Percentiles rank a stretch among this genome's conserved stretches.
Evolutionary conservation across 2,888 invertebrate genomes (phyloP).

Genomic region (Habrosyne pyritoides): DNA sequence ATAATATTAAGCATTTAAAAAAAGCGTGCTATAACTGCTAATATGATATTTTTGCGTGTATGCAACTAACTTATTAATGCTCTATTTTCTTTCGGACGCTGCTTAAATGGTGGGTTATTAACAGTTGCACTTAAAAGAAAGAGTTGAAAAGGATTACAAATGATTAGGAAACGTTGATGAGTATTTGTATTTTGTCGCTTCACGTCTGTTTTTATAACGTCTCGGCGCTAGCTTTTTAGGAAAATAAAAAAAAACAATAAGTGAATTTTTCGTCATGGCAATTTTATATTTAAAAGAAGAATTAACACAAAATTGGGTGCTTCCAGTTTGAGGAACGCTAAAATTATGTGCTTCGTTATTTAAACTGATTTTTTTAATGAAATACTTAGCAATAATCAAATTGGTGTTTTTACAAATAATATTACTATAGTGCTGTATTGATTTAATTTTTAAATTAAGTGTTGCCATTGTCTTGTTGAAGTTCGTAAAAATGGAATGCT

Average conservation of each 20-base stretch:
- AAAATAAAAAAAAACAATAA: conserved; percentile 18
- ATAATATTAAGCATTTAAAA: background rate
- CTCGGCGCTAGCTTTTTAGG: conserved; percentile 62
- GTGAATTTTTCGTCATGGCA: conserved; percentile 35
- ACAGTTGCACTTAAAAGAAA: conserved; percentile 83
- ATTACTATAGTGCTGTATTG: background rate
- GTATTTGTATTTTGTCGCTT: conserved; percentile 33
- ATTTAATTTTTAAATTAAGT: conserved; percentile 28
- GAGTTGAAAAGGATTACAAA: conserved; percentile 85
- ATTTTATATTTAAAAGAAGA: conserved; percentile 29
- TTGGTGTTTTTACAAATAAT: conserved; percentile 8
- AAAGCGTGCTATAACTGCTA: background rate
- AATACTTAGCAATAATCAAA: conserved; percentile 22
- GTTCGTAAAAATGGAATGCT: conserved; percentile 23
- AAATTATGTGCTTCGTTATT: conserved; percentile 17
- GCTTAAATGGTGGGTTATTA: conserved; percentile 78
- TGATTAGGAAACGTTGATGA: conserved; percentile 58
- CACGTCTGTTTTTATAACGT: conserved; percentile 31
- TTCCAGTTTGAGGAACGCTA: conserved; percentile 67
- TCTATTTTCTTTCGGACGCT: conserved; percentile 75
- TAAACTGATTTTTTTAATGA: conserved; percentile 13
- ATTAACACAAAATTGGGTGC: conserved; percentile 58
- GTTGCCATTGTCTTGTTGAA: conserved; percentile 29
- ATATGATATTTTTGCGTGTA: background rate
- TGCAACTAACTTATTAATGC: conserved; percentile 35